Conservation (phyloP, 2,797 vertebrate species). For the Tapera naevia region DNA sequence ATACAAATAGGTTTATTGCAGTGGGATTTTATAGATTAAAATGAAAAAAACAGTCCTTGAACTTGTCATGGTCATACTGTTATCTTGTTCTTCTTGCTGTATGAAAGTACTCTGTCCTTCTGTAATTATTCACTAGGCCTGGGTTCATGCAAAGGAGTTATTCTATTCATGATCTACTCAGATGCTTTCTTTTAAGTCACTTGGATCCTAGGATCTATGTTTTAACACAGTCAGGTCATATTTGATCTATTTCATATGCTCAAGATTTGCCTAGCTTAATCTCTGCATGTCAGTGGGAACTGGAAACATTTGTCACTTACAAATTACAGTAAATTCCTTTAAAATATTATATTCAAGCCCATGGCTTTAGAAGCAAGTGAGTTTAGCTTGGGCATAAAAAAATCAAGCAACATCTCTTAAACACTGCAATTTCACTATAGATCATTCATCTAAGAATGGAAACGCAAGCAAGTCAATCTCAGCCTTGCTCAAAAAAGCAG, state of each 20-base stretch:
- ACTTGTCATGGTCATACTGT: neutral
- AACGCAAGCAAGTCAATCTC: neutral
- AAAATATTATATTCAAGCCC: neutral
- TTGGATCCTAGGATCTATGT: neutral
- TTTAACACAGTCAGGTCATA: neutral
- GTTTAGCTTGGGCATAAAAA: neutral
- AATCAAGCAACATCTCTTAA: neutral
- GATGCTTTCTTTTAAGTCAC: neutral
- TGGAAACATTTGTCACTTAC: neutral
- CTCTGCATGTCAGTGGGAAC: neutral
- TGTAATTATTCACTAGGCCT: neutral
- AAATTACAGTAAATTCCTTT: neutral
- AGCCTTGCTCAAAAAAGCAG: neutral
- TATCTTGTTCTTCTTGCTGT: neutral
- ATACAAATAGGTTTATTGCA: neutral
- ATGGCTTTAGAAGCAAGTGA: neutral
- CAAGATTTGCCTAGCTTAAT: neutral
- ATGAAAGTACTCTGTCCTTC: neutral
- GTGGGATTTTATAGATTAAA: neutral
- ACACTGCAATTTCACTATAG: neutral
- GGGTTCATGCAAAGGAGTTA: neutral
- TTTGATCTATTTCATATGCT: neutral
- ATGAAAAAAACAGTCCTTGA: neutral
- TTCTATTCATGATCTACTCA: neutral
- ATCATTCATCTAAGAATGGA: neutral